phyloP scores from a whole-genome alignment of 92 coral and sea anemone species.

The Desmophyllum pertusum region DNA sequence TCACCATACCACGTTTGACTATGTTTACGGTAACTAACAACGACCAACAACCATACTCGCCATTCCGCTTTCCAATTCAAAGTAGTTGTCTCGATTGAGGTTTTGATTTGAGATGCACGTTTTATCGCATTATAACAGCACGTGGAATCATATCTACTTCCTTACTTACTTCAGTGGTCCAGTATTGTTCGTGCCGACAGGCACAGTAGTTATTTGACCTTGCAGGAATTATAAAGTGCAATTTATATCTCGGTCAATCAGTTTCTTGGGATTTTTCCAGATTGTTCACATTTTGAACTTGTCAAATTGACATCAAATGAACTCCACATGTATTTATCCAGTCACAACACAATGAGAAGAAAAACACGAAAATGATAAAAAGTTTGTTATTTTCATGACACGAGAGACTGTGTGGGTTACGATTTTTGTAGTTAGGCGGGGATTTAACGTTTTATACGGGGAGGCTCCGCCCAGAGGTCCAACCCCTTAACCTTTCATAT shows the following conservation, averaged over 20 bases:
- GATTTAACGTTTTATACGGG: too few relatives aligned
- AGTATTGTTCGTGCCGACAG: not conserved
- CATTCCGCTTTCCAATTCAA: too few relatives aligned
- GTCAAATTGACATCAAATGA: not conserved
- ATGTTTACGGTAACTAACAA: too few relatives aligned
- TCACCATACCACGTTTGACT: too few relatives aligned
- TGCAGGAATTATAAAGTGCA: not conserved
- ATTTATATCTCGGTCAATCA: not conserved
- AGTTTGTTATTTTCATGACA: too few relatives aligned
- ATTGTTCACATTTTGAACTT: not conserved
- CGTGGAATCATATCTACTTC: not conserved
- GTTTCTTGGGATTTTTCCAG: constrained; percentile 1
- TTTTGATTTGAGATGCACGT: not conserved
- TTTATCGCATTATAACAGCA: not conserved
- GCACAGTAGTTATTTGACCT: not conserved
- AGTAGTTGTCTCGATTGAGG: too few relatives aligned
- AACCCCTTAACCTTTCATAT: too few relatives aligned
- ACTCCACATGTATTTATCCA: not conserved
- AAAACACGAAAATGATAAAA: too few relatives aligned
- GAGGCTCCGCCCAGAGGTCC: too few relatives aligned
- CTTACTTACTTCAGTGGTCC: not conserved
- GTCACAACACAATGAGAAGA: too few relatives aligned
- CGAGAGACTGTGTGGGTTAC: not conserved
- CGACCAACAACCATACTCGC: too few relatives aligned
- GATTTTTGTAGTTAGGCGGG: too few relatives aligned